Percentiles rank a stretch among this genome's conserved stretches.
phyloP scores from a whole-genome alignment of 2,113 vertebrate species.

The Glareola pratincola region DNA sequence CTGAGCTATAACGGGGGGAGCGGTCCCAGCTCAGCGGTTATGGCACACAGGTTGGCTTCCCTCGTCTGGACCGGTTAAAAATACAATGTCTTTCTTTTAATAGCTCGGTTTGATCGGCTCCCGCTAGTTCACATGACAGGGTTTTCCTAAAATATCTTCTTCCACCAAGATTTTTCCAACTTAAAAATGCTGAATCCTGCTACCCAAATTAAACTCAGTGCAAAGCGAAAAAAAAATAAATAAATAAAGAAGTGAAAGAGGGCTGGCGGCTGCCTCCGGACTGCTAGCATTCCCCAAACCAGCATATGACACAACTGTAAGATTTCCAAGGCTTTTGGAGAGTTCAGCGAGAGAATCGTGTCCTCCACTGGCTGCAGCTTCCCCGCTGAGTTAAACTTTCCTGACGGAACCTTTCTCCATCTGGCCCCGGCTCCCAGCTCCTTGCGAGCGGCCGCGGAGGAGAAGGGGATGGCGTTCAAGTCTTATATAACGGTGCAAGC shows the following conservation, averaged over 20 bases:
- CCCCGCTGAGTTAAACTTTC: slow-evolving; percentile 75
- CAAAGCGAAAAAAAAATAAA: background rate
- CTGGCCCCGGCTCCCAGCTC: slow-evolving; percentile 45
- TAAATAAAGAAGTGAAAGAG: slow-evolving; percentile 4
- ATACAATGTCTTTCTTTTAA: slow-evolving; percentile 77
- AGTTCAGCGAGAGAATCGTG: slow-evolving; percentile 61
- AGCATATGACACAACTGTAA: slow-evolving; percentile 73
- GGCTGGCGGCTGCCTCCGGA: slow-evolving; percentile 56
- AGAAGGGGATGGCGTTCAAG: slow-evolving; percentile 51
- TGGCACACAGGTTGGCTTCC: slow-evolving; percentile 67
- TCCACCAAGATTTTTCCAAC: slow-evolving; percentile 72
- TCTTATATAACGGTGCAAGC: slow-evolving; percentile 70
- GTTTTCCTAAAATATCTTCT: slow-evolving; percentile 78
- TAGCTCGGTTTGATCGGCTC: slow-evolving; percentile 64
- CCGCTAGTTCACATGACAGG: slow-evolving; percentile 69
- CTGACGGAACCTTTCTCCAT: slow-evolving; percentile 61
- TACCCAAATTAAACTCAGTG: slow-evolving; percentile 68
- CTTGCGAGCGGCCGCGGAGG: slow-evolving; percentile 28
- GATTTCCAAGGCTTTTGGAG: slow-evolving; percentile 74
- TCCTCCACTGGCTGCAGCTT: slow-evolving; percentile 64
- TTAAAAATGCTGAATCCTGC: slow-evolving; percentile 75
- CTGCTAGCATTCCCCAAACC: slow-evolving; percentile 73
- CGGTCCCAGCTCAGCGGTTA: slow-evolving; percentile 49
- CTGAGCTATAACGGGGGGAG: slow-evolving; percentile 50
- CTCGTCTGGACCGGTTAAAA: slow-evolving; percentile 62